These are phyloP conservation scores for Heterodera filipjevi DNA, from an alignment of 2,888 invertebrate genomes.

Conservation along the genomic window DNA sequence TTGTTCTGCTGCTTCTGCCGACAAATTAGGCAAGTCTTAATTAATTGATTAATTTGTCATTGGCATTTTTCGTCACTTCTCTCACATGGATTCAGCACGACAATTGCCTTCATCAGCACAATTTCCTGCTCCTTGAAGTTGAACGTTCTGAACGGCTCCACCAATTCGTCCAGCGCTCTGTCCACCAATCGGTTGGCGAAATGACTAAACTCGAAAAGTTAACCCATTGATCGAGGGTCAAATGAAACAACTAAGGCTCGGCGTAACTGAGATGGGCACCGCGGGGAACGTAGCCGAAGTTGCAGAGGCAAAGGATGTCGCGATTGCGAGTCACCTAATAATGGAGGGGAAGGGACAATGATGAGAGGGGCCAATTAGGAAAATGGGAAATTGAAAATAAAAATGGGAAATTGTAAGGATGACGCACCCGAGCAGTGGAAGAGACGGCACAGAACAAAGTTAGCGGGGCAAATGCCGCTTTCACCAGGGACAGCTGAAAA, in stretches of 20 bases:
- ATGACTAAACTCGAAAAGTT: constrained; percentile 47
- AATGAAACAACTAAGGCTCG: constrained; percentile 50
- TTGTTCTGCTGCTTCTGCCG: constrained; percentile 57
- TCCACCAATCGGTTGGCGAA: constrained; percentile 62
- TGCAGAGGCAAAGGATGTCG: constrained; percentile 58
- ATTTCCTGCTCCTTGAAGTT: constrained; percentile 62
- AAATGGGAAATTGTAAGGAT: neutral
- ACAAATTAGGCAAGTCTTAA: constrained; percentile 55
- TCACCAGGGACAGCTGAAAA: constrained; percentile 56
- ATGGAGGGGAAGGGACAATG: neutral
- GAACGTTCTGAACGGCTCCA: constrained; percentile 57
- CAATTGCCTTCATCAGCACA: constrained; percentile 60
- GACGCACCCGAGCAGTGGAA: constrained; percentile 43
- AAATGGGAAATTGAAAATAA: neutral
- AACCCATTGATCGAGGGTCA: neutral
- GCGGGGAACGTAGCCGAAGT: constrained; percentile 56
- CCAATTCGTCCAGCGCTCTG: constrained; percentile 58
- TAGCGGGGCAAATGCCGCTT: constrained; percentile 59
- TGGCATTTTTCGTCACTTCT: constrained; percentile 4
- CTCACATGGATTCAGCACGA: constrained; percentile 61
- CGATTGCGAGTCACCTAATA: constrained; percentile 44
- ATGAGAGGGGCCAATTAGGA: neutral
- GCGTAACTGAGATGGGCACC: constrained; percentile 48
- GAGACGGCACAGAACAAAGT: constrained; percentile 52
- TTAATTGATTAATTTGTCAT: neutral